Evolutionary conservation across 2,113 vertebrate genomes (phyloP).

Genomic region (Rhinopomastus cyanomelas): DNA sequence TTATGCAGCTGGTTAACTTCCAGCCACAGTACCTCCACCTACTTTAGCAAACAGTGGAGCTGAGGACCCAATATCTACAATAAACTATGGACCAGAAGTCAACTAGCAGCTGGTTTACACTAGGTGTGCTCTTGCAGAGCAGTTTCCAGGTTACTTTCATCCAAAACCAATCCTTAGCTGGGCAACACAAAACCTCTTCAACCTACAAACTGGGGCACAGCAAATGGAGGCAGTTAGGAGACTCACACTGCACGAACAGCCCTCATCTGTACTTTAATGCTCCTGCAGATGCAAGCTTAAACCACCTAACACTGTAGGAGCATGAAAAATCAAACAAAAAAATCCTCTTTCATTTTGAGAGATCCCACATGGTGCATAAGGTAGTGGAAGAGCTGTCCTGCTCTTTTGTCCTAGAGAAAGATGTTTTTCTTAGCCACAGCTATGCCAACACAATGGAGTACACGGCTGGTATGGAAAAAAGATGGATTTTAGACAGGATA

Average conservation of each 20-base stretch:
- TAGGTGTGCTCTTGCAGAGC: background rate
- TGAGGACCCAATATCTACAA: background rate
- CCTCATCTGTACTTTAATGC: background rate
- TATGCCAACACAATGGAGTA: background rate
- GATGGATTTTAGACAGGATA: background rate
- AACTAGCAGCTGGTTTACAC: background rate
- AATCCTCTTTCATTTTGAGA: background rate
- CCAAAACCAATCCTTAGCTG: background rate
- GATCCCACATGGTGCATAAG: fast-evolving
- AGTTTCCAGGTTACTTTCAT: background rate
- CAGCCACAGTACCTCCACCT: background rate
- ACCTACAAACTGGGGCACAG: background rate
- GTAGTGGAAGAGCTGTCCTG: background rate
- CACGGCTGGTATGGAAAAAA: background rate
- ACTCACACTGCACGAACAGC: background rate
- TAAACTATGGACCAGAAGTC: background rate
- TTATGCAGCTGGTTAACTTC: background rate
- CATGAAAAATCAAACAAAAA: background rate
- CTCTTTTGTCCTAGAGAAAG: background rate
- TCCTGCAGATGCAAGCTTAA: background rate
- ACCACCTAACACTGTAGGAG: background rate
- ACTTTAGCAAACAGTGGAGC: background rate
- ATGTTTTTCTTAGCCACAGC: background rate
- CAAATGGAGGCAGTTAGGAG: background rate
- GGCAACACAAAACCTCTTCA: background rate